A percentile compares a stretch with the other conserved stretches of the same genome.
phyloP scores from a whole-genome alignment of 2,888 invertebrate species.

The Lumbricus terrestris region DNA sequence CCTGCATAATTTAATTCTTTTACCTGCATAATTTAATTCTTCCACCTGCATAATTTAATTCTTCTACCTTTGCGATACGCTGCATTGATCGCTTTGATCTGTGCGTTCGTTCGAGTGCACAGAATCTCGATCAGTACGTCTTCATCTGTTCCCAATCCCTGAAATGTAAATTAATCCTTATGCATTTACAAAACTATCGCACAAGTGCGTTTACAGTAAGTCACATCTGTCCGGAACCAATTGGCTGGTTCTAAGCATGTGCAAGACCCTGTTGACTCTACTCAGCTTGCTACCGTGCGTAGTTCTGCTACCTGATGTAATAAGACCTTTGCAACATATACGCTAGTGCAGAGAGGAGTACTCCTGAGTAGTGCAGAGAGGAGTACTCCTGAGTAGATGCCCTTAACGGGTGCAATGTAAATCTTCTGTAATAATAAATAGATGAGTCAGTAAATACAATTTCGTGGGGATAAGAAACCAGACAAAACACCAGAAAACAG shows the following conservation, averaged over 20 bases:
- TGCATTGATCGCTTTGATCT: conserved; percentile 53
- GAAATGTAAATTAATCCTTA: conserved; percentile 28
- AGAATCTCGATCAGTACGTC: conserved; percentile 57
- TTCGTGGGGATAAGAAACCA: neutral
- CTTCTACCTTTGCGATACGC: conserved; percentile 54
- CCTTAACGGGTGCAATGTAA: too few species aligned
- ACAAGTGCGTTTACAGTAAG: neutral
- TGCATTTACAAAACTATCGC: neutral
- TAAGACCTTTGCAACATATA: too few species aligned
- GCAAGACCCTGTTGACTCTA: too few species aligned
- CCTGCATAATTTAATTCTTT: conserved; percentile 40
- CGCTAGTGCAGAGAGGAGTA: too few species aligned
- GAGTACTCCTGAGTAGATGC: too few species aligned
- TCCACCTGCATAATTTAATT: conserved; percentile 44
- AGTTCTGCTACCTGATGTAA: too few species aligned
- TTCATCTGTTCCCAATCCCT: conserved; percentile 60
- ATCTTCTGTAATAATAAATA: too few species aligned
- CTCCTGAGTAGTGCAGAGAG: too few species aligned
- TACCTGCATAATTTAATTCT: conserved; percentile 44
- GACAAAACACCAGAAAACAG: neutral
- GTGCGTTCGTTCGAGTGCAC: conserved; percentile 57
- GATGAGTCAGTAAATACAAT: neutral
- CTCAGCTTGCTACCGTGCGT: too few species aligned
- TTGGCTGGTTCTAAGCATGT: too few species aligned
- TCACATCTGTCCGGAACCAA: too few species aligned